Percentiles rank a stretch among this genome's conserved stretches.
phyloP scores from a whole-genome alignment of 2,888 invertebrate species.

The Yponomeuta plumbellus region DNA sequence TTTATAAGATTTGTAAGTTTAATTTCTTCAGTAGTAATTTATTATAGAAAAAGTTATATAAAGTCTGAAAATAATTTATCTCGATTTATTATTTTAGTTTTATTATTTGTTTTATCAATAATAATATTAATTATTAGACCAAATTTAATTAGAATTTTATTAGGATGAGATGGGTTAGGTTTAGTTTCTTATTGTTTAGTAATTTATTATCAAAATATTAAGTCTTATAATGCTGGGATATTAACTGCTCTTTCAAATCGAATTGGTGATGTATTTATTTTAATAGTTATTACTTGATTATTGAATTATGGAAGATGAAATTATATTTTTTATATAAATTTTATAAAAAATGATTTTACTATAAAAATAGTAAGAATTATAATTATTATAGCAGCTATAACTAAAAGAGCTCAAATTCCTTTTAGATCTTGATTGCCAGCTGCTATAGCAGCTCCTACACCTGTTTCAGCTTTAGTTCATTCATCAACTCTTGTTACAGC shows the following conservation, averaged over 20 bases:
- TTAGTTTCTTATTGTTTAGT: conserved; percentile 84
- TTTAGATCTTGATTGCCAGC: conserved; percentile 86
- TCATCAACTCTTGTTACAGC: conserved; percentile 88
- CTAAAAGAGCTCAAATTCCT: conserved; percentile 88
- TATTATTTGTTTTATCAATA: conserved; percentile 81
- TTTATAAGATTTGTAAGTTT: conserved; percentile 80
- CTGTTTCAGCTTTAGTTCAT: conserved; percentile 84
- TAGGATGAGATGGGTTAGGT: conserved; percentile 85
- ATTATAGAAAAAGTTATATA: conserved; percentile 81
- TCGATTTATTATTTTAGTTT: conserved; percentile 80
- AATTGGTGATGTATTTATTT: conserved; percentile 82
- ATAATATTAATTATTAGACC: conserved; percentile 81
- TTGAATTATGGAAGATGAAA: conserved; percentile 73
- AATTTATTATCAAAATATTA: conserved; percentile 82
- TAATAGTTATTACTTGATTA: conserved; percentile 77
- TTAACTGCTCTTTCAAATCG: conserved; percentile 85
- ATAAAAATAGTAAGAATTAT: conserved; percentile 61
- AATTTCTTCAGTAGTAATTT: conserved; percentile 81
- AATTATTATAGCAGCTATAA: conserved; percentile 77
- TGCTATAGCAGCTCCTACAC: conserved; percentile 86
- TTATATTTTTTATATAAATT: conserved; percentile 72
- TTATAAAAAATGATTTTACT: conserved; percentile 58
- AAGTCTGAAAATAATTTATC: conserved; percentile 69
- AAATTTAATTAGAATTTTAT: conserved; percentile 82
- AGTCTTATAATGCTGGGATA: conserved; percentile 82